These are phyloP conservation scores for Epinephelus lanceolatus DNA, from an alignment of 2,113 vertebrate species.

Conservation along the genomic window DNA sequence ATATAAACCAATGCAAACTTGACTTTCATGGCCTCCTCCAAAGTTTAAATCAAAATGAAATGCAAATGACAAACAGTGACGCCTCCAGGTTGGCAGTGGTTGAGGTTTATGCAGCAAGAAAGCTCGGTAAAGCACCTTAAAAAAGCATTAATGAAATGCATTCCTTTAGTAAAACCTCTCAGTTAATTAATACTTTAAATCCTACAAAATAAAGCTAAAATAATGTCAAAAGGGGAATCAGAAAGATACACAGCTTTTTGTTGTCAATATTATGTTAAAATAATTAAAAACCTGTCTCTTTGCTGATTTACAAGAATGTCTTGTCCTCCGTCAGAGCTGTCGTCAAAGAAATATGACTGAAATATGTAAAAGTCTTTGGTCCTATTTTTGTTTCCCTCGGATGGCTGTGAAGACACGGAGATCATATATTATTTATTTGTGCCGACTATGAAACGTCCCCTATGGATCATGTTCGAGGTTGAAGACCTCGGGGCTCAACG, in stretches of 20 bases:
- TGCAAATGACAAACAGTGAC: not conserved
- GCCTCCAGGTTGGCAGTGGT: too few species aligned
- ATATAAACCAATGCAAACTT: not conserved
- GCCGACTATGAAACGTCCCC: constrained; percentile 39
- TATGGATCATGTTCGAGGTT: constrained; percentile 23
- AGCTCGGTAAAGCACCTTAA: not conserved
- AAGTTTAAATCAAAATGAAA: not conserved
- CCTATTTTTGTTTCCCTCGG: constrained; percentile 29
- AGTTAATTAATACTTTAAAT: not conserved
- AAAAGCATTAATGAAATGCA: not conserved
- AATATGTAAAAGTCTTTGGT: not conserved
- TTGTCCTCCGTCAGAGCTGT: constrained; percentile 2
- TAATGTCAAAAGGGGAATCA: not conserved
- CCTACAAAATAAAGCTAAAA: not conserved
- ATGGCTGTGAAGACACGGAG: constrained; percentile 1
- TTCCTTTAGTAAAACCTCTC: not conserved
- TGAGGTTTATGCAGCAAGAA: not conserved
- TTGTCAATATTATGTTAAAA: not conserved
- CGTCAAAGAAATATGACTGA: not conserved
- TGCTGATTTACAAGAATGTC: not conserved
- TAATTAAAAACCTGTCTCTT: not conserved
- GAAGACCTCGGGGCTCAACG: constrained; percentile 21
- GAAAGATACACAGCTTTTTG: not conserved
- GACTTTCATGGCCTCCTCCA: not conserved
- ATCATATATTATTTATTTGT: constrained; percentile 44